Evolutionary conservation across 2,797 vertebrate species (phyloP), one percentile per base, ranked within the genome.

Genomic region (Crax fasciolata): DNA sequence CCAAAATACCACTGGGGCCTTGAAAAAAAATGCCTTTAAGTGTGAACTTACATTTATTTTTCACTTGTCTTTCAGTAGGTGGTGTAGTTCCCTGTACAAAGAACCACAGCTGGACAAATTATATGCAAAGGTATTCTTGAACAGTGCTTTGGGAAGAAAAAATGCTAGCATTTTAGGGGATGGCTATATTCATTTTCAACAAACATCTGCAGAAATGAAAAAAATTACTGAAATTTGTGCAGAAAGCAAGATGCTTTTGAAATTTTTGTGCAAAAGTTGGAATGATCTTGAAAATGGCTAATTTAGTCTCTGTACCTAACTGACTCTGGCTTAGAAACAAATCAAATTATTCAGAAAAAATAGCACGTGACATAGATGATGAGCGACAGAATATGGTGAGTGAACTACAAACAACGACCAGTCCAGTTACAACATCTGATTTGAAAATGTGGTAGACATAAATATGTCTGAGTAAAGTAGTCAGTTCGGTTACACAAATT

Each of bases 281-380:
- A 57, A 62, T 1, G 1, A 41, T 55, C n/a, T 25, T 49, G 35
- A 68, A 84, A 84, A 90, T 15, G 43, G 32, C 21, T 58, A 51
- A 43, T 55, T 25, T 30, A 85, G 48, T 20, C 13, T 90, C 46
- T 58, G 5, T 68, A 51, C 10, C 23, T 75, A 65, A 80, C 0
- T 80, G 48, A 62, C 28, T 10, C 51, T 84, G 30, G 55, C n/a
- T 87, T 57, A 65, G 73, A 25, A 54, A 54, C 16, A 54, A 54
- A 54, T 27, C 27, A 54, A 54, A 51, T 82, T 90, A 89, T n/a
- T 21, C 62, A 75, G 54, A 74, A 91, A 93, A 91, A 86, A 65
- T 5, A 84, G n/a, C 54, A 62, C 0, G 1, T 1, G 3, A 48
- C 21, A 70, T 23, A 80, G 32, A 49, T 66, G 49, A 79, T 54